Base-by-base conservation (phyloP, 2,113 vertebrate genomes). In the Naja naja region DNA sequence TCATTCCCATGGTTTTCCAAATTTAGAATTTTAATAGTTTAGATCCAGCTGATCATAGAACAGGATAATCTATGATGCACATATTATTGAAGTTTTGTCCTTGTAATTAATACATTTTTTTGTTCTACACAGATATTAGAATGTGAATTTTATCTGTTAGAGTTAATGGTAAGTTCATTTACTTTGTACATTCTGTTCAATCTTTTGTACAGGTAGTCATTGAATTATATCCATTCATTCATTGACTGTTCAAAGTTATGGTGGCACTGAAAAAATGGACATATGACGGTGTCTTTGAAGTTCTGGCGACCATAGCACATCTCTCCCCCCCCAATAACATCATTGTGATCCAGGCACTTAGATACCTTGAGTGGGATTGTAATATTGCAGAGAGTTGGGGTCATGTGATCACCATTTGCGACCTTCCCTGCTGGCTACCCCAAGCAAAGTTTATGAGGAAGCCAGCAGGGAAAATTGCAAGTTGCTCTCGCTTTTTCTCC, bases 81-180 rank as follows among this genome's bases (percentile, higher is more conserved):
- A 43, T 5, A n/a, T 90, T 23, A 34, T 39, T 22, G 43, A 23
- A 53, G 47, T 53, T 49, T 52, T 22, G 22, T 12, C 14, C 23
- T 16, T 87, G 4, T 30, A 87, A 87, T 54, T 87, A 49, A 30
- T 87, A 60, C 93, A 27, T 60, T 94, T 93, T 95, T 12, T 54
- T 93, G 25, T 60, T 96, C n/a, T 88, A 95, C 95, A 90, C 97
- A 99, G 99, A 99, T 99, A 98, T 96, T 99, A 98, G 99, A 99
- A 98, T 99, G 99, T 98, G 99, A 99, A 98, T 99, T 99, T 98
- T 99, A 99, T 97, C 98, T 99, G 94, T 97, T 99, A 98, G 99
- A 99, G 97, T 97, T 99, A 97, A 99, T 99, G 99, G 99, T 99
- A 97, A 97, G 99, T 98, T 95, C 85, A 91, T 91, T 95, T 2